Evolutionary conservation across 1,140 invertebrate species (phyloP).

Genomic region (Carposina sasakii): DNA sequence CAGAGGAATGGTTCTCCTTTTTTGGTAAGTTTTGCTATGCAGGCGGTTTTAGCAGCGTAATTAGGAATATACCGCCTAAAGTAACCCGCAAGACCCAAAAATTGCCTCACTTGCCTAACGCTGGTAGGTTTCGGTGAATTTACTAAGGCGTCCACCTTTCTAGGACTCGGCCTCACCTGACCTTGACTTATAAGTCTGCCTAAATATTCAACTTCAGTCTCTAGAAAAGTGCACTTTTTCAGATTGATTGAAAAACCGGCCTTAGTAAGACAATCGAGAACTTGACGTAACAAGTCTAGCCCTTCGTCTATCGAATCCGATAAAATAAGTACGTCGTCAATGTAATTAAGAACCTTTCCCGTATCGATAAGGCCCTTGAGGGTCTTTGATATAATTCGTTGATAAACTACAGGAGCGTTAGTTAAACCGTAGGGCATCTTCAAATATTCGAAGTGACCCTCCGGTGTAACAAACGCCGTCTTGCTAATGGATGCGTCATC

Average conservation of each 20-base stretch:
- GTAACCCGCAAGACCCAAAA: conserved; percentile 35
- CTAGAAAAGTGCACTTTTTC: conserved; percentile 5
- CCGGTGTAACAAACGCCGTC: conserved; percentile 3
- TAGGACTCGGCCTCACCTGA: conserved; percentile 1
- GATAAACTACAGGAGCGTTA: not conserved
- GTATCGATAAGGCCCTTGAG: not conserved
- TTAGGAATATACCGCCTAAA: conserved; percentile 35
- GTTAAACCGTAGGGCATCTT: conserved; percentile 3
- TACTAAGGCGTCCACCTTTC: conserved; percentile 10
- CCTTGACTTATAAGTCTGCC: conserved; percentile 18
- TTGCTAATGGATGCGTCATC: conserved; percentile 5
- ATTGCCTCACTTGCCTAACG: conserved; percentile 28
- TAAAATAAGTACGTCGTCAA: conserved; percentile 4
- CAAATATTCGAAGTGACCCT: conserved; percentile 8
- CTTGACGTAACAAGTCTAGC: not conserved
- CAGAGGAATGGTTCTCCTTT: conserved; percentile 11
- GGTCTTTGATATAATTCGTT: conserved; percentile 4
- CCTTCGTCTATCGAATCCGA: not conserved
- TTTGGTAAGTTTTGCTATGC: conserved; percentile 21
- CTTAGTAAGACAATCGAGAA: not conserved
- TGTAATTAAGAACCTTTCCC: conserved; percentile 4
- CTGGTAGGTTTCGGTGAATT: conserved; percentile 34
- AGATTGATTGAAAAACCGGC: conserved; percentile 11
- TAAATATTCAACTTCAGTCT: conserved; percentile 20
- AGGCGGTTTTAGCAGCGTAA: conserved; percentile 23